Evolutionary conservation across 2,888 invertebrate genomes (phyloP), one percentile per base, ranked within the genome.

Genomic region (Lasius fuliginosus): DNA sequence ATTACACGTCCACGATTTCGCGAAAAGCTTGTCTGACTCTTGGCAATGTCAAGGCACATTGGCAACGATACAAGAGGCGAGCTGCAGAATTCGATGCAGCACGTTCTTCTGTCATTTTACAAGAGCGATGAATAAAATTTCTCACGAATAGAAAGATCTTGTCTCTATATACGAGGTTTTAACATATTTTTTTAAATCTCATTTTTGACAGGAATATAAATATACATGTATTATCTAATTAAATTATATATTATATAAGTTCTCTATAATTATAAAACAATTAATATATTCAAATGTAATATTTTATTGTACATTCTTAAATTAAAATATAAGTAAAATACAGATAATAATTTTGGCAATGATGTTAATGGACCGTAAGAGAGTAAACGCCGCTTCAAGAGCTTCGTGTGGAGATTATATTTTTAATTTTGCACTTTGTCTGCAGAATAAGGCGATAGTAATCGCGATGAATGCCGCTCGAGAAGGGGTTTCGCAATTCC

Each of bases 401-500:
- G 9, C 15, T 9, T 46, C 3, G n/a, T 46, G 18, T 18, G n/a
- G 9, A 40, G 1, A 9, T 8, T 46, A 33, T 53, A 53, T 65
- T 67, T 53, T 12, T 1, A 53, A 56, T 18, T 65, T 15, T 56
- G 27, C 64, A 49, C 36, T 64, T 23, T 11, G 23, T 46, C 64
- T 40, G 27, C 49, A 36, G n/a, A 36, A 53, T 68, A 68, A 46
- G 36, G 40, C 58, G 58, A 60, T 40, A 49, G 60, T 53, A 23
- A 67, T 67, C 65, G 67, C 53, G 71, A 83, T 76, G 64, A 74
- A 69, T 71, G 46, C 68, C 9, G n/a, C 30, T 11, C 79, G 40
- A 60, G 11, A 56, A 49, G 1, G 65, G 40, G 42, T 88, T 84
- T 88, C 82, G 84, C 64, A 88, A 88, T 60, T 58, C 67, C 73